phyloP scores from a whole-genome alignment of 1,140 invertebrate genomes.

The Mactra quadrangularis region DNA sequence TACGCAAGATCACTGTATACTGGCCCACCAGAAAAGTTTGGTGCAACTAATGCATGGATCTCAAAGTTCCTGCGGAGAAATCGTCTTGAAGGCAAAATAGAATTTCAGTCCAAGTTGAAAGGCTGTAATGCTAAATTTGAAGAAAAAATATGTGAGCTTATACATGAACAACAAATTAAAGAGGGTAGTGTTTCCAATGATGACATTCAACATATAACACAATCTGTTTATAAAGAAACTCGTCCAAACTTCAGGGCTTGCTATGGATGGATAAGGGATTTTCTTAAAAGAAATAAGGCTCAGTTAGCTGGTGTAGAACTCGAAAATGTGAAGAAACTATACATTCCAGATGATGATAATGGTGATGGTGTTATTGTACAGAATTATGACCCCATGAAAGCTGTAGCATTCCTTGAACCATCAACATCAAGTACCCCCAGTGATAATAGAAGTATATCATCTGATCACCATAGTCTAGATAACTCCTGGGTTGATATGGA shows the following conservation, averaged over 20 bases:
- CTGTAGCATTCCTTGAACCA: constrained; percentile 36
- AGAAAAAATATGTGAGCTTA: constrained; percentile 50
- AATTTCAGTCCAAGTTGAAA: constrained; percentile 54
- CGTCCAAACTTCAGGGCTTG: constrained; percentile 61
- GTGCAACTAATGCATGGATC: constrained; percentile 61
- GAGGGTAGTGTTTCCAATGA: constrained; percentile 60
- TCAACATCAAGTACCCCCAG: neutral
- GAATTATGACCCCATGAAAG: constrained; percentile 39
- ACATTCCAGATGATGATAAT: constrained; percentile 57
- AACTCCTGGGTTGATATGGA: constrained; percentile 53
- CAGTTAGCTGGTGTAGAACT: constrained; percentile 45
- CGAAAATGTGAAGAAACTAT: constrained; percentile 60
- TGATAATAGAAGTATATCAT: constrained; percentile 19
- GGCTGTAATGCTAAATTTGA: constrained; percentile 59
- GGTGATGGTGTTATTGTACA: constrained; percentile 48
- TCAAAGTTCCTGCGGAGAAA: constrained; percentile 53
- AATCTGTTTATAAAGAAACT: constrained; percentile 56
- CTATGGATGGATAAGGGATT: constrained; percentile 57
- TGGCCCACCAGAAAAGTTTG: constrained; percentile 56
- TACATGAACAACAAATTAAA: constrained; percentile 41
- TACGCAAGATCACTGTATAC: constrained; percentile 53
- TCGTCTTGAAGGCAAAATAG: constrained; percentile 36
- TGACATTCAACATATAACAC: constrained; percentile 53
- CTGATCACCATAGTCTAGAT: constrained; percentile 29
- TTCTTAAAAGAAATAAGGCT: constrained; percentile 40